phyloP scores from a whole-genome alignment of 2,888 invertebrate genomes.

The Tubulanus polymorphus region DNA sequence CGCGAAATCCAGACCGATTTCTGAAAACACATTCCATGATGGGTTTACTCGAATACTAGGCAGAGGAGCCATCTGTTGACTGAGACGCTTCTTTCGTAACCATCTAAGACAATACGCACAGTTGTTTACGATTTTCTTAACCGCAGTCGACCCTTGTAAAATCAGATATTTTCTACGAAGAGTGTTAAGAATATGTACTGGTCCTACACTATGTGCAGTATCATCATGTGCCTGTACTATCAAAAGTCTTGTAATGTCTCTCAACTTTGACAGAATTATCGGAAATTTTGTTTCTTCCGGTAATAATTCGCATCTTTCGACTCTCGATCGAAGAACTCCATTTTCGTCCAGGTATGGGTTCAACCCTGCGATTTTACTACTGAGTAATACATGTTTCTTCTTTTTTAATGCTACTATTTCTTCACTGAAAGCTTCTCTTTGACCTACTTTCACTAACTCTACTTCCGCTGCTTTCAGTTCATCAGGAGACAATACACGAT shows the following conservation, averaged over 20 bases:
- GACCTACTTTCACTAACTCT: no score
- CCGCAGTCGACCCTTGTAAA: conserved; percentile 2
- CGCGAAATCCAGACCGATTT: conserved; percentile 6
- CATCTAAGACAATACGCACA: conserved; percentile 3
- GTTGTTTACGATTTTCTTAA: conserved; percentile 3
- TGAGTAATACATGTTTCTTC: background rate
- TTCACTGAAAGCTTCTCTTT: no score
- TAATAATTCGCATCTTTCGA: conserved; percentile 6
- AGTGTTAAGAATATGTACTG: conserved; percentile 7
- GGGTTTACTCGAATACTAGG: conserved; percentile 5
- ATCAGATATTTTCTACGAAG: conserved; percentile 14
- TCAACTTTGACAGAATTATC: conserved; percentile 16
- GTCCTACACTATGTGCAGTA: conserved; percentile 3
- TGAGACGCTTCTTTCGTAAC: background rate
- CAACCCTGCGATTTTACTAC: conserved; percentile 2
- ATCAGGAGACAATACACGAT: no score
- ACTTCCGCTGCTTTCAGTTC: no score
- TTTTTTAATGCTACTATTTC: no score
- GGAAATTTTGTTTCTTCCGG: conserved; percentile 14
- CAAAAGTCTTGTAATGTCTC: conserved; percentile 5
- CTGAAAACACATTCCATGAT: conserved; percentile 4
- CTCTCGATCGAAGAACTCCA: background rate
- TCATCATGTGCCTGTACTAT: conserved; percentile 9
- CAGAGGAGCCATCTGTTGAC: conserved; percentile 11
- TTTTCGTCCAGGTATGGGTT: conserved; percentile 2